Conservation (phyloP, 2,797 vertebrate species). For the Phylloscopus collybita region DNA sequence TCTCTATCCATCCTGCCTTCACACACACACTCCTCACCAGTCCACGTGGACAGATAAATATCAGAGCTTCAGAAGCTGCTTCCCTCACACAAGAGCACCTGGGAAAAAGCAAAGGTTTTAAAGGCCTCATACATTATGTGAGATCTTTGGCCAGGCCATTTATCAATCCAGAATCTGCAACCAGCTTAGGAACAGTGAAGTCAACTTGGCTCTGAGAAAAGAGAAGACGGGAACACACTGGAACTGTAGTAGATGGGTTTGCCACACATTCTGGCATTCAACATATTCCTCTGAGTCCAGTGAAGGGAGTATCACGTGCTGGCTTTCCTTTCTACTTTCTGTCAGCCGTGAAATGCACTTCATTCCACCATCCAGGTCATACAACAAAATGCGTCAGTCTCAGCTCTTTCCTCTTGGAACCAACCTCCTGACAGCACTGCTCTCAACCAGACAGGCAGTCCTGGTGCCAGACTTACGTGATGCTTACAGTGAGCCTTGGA, state of each 20-base stretch:
- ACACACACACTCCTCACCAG: background rate
- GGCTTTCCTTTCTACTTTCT: slow-evolving; percentile 13
- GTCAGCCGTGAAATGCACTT: background rate
- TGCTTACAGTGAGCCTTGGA: background rate
- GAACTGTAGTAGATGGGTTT: slow-evolving; percentile 8
- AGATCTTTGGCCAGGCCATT: background rate
- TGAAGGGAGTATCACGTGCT: slow-evolving; percentile 15
- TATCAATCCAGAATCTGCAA: background rate
- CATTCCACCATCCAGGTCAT: background rate
- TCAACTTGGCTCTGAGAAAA: background rate
- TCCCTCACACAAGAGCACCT: background rate
- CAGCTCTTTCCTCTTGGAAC: background rate
- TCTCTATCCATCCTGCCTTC: background rate
- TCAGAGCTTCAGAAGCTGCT: background rate
- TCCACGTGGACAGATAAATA: background rate
- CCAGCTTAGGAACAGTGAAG: background rate
- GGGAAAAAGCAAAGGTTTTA: background rate
- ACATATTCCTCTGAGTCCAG: background rate
- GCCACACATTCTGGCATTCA: slow-evolving; percentile 31
- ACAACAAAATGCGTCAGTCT: background rate
- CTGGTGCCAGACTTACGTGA: background rate
- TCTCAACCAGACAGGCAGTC: background rate
- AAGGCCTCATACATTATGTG: background rate
- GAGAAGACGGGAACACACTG: background rate
- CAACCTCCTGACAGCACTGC: background rate